Evolutionary conservation across 2,888 invertebrate genomes (phyloP).

Genomic region (Cistogaster globosa): DNA sequence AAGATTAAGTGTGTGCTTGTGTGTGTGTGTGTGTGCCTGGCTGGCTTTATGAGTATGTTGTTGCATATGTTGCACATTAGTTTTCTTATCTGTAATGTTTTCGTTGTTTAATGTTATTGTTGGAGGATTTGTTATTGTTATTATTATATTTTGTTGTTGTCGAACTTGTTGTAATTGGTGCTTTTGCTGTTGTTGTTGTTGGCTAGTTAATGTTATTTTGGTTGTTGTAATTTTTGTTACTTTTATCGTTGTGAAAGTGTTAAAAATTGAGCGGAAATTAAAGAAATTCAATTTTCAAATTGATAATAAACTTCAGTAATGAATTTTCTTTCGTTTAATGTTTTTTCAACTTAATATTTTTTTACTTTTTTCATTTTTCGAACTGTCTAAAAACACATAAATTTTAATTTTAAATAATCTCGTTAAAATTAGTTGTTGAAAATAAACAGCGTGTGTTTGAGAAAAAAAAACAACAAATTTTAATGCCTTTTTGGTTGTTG

Average conservation of each 20-base stretch:
- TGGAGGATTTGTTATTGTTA: conserved; percentile 67
- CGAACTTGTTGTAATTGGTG: not conserved
- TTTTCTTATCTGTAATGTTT: conserved; percentile 69
- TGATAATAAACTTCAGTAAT: conserved; percentile 69
- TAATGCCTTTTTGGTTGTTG: not conserved
- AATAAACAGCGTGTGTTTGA: conserved; percentile 47
- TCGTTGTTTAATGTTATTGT: conserved; percentile 66
- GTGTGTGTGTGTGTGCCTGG: not conserved
- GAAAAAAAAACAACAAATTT: not conserved
- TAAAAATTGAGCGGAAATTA: conserved; percentile 75
- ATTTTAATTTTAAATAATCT: conserved; percentile 61
- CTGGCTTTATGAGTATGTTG: conserved; percentile 60
- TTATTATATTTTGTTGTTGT: conserved; percentile 40
- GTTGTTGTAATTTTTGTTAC: conserved; percentile 40
- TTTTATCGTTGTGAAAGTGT: conserved; percentile 73
- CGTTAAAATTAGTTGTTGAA: conserved; percentile 64
- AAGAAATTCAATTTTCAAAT: conserved; percentile 72
- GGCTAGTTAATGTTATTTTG: conserved; percentile 48
- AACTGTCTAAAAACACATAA: conserved; percentile 60
- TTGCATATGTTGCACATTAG: conserved; percentile 71
- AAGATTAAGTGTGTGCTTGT: not conserved
- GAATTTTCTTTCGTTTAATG: conserved; percentile 56
- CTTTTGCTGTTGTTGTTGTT: conserved; percentile 1
- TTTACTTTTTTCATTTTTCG: conserved; percentile 12
- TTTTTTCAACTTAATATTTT: not conserved